phyloP scores from a whole-genome alignment of 2,113 vertebrate genomes.

The Alces alces region DNA sequence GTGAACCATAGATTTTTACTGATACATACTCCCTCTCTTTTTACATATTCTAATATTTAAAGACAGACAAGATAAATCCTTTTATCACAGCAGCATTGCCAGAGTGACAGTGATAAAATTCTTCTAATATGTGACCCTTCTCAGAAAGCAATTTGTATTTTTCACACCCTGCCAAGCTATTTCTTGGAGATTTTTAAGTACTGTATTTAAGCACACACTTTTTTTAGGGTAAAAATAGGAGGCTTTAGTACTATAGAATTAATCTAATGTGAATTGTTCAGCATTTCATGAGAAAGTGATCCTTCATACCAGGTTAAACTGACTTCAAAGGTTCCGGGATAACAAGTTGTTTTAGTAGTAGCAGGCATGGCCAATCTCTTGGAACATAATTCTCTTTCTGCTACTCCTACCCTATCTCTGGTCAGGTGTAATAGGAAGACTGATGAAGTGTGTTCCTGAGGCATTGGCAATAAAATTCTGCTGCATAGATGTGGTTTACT shows the following conservation, averaged over 20 bases:
- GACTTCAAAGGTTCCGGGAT: not conserved
- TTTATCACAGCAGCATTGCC: not conserved
- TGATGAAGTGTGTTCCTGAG: not conserved
- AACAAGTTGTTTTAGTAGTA: not conserved
- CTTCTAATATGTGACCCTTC: not conserved
- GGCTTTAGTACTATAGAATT: not conserved
- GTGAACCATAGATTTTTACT: not conserved
- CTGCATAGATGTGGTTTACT: not conserved
- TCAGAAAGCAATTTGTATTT: not conserved
- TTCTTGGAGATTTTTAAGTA: not conserved
- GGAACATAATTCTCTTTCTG: not conserved
- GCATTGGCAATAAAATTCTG: not conserved
- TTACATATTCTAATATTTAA: not conserved
- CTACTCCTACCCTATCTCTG: not conserved
- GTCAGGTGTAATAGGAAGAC: not conserved
- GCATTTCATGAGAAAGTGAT: not conserved
- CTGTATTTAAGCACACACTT: not conserved
- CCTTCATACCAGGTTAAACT: not conserved
- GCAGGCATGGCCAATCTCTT: too few relatives aligned
- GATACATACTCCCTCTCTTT: not conserved
- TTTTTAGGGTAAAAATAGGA: not conserved
- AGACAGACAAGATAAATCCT: not conserved
- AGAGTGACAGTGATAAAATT: not conserved
- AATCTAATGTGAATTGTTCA: not conserved
- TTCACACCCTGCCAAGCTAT: not conserved